A percentile compares a stretch with the other conserved stretches of the same genome.
These are phyloP conservation scores for Xanthia icteritia DNA, from an alignment of 2,888 invertebrate genomes.

Conservation along the genomic window DNA sequence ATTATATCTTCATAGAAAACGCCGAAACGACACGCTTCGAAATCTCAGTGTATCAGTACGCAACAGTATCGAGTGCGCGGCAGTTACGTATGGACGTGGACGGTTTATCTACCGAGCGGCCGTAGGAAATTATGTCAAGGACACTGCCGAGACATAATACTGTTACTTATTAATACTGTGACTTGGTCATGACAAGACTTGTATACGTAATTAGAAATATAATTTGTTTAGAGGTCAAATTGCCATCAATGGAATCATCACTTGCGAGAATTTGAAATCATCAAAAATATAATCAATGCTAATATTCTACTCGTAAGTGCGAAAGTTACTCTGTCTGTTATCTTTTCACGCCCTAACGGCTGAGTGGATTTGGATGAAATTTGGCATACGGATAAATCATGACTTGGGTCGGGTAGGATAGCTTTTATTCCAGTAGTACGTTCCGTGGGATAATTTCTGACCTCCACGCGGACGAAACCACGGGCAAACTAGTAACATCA, in stretches of 20 bases:
- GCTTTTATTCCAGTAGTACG: neutral
- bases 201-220: constrained; percentile 53
- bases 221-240: constrained; percentile 69
- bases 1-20: no score
- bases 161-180: no score
- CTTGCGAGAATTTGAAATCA: constrained; percentile 29
- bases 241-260: constrained; percentile 60
- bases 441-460: neutral
- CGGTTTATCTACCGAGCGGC: no score
- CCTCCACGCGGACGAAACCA: no score
- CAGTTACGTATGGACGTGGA: no score
- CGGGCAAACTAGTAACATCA: neutral
- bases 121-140: no score
- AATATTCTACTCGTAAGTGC: neutral
- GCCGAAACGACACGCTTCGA: no score
- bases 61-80: no score
- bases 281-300: neutral
- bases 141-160: no score
- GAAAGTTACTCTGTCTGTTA: neutral
- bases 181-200: constrained; percentile 45
- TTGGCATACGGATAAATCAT: neutral
- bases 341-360: no score
- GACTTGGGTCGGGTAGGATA: neutral
- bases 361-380: neutral
- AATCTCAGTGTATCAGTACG: no score